These are phyloP conservation scores for Taeniopygia guttata DNA, from an alignment of 2,797 vertebrate species.

Conservation along the genomic window DNA sequence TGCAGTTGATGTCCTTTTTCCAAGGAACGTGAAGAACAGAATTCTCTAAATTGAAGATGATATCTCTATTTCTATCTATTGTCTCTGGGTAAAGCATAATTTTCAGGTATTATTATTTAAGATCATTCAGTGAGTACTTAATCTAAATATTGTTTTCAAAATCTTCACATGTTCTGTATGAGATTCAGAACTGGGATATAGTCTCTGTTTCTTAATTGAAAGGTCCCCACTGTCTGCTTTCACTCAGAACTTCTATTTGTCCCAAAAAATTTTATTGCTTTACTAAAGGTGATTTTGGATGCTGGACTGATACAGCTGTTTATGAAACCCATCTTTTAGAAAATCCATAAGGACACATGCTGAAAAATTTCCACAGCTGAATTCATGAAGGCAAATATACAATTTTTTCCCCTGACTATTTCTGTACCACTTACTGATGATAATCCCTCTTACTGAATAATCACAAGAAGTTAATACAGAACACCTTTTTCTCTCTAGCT, in stretches of 20 bases:
- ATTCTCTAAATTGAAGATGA: neutral
- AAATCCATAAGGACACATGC: neutral
- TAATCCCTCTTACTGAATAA: neutral
- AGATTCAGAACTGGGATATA: neutral
- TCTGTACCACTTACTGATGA: neutral
- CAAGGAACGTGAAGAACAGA: neutral
- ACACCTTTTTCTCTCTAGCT: neutral
- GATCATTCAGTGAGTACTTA: neutral
- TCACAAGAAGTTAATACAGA: neutral
- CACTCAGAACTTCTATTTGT: neutral
- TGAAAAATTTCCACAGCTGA: neutral
- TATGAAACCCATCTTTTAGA: neutral
- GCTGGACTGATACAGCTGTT: neutral
- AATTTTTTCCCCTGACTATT: neutral
- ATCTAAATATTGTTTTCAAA: neutral
- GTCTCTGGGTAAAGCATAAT: neutral
- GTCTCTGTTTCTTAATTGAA: neutral
- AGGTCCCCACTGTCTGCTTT: neutral
- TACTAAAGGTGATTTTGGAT: neutral
- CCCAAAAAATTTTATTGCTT: neutral
- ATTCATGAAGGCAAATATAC: neutral
- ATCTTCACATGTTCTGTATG: neutral
- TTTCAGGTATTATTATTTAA: conserved; percentile 1
- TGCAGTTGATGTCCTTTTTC: neutral
- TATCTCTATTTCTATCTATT: neutral